These are phyloP conservation scores for Mycteria americana DNA, from an alignment of 2,797 vertebrate genomes.

Conservation along the genomic window DNA sequence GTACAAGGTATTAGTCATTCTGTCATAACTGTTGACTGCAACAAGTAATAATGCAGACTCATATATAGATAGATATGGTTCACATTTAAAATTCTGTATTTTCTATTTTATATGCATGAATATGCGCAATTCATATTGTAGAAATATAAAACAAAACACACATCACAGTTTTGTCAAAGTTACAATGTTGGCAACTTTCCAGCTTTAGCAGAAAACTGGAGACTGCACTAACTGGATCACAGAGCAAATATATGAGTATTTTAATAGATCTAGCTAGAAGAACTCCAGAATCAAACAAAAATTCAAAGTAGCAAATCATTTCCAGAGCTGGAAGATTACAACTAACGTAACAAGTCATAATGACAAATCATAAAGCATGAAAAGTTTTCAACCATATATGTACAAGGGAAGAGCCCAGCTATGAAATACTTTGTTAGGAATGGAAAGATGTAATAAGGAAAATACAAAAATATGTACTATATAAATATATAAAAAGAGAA, in stretches of 20 bases:
- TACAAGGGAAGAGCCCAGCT: neutral
- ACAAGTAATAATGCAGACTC: neutral
- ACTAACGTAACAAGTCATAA: neutral
- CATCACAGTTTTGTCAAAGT: neutral
- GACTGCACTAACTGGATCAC: neutral
- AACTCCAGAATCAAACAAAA: neutral
- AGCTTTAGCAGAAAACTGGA: neutral
- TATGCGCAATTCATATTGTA: neutral
- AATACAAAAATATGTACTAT: neutral
- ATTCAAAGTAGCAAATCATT: neutral
- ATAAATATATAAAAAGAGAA: neutral
- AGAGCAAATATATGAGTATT: neutral
- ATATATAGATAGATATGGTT: rapidly evolving
- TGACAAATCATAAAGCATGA: neutral
- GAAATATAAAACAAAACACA: neutral
- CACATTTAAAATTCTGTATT: neutral
- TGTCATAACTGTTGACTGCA: neutral
- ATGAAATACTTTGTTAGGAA: neutral
- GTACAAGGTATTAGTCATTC: neutral
- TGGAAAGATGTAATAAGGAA: neutral
- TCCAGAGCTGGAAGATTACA: neutral
- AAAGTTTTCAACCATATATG: neutral
- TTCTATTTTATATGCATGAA: neutral
- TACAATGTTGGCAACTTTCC: neutral
- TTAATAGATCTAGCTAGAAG: neutral